Evolutionary conservation across 2,113 vertebrate genomes (phyloP), one percentile per base, ranked within the genome.

Genomic region (Sprattus sprattus): DNA sequence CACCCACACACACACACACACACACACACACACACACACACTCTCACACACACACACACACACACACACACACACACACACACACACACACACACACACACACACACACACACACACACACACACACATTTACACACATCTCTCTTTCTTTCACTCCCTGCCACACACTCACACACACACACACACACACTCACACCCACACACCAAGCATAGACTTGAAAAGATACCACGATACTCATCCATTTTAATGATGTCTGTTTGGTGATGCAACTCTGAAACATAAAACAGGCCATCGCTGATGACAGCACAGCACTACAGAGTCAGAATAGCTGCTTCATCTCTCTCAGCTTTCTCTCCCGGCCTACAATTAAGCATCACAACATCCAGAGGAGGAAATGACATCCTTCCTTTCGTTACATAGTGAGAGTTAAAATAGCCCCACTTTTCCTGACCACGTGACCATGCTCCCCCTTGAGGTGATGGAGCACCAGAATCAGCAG

Each of bases 151-250:
- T 45, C 46, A 75, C 83, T 47, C 60, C 22, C 81, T 45, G 44
- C 10, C 81, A 81, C 52, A 83, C 82, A 83, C 82, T 60, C 28
- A 83, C 82, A 83, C 49, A 83, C 82, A 83, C 49, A 81, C 75
- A 85, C 13, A 85, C 80, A 67, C 16, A 60, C 85, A 81, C 49
- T 54, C 84, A 81, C 78, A 81, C 78, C 64, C 84, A 85, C 85
- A 67, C 64, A 25, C n/a, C 25, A 25, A 67, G 64, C 9, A 9
- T 28, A 67, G 15, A 11, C 6, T 67, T 28, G 7, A 67, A 28
- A 28, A 67, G 25, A 67, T 67, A 67, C 64, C 57, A 64, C 22
- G n/a, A 25, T 7, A 64, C 57, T 64, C 6, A 25, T 64, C n/a
- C 9, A 25, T 64, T 64, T 64, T n/a, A 64, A 64, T 22, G 57